Percentiles rank a stretch among this genome's conserved stretches.
Evolutionary conservation across 2,888 invertebrate genomes (phyloP).

Genomic region (Stenodema calcarata): DNA sequence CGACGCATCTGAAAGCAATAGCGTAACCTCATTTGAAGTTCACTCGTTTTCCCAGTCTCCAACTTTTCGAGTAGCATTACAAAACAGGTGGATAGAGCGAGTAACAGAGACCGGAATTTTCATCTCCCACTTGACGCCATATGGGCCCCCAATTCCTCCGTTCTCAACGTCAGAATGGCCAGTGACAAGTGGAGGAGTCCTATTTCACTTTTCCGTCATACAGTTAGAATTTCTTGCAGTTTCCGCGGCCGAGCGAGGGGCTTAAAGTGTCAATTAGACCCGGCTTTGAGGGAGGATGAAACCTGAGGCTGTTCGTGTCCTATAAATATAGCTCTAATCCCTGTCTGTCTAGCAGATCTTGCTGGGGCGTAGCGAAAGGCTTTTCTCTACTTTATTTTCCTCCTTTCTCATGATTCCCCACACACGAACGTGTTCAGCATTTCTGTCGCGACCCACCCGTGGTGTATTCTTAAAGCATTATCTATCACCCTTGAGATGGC

Average conservation of each 20-base stretch:
- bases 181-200: not conserved
- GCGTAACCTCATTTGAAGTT: not conserved
- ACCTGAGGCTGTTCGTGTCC: not conserved
- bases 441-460: not conserved
- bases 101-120: no score
- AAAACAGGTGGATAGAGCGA: no score
- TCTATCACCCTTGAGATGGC: no score
- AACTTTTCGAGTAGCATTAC: no score
- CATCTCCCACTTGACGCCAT: no score
- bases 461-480: not conserved
- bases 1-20: not conserved
- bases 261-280: conserved; percentile 5
- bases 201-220: not conserved
- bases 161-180: not conserved
- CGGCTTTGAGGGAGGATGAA: not conserved
- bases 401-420: not conserved
- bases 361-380: not conserved
- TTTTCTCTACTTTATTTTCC: not conserved
- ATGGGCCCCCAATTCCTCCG: not conserved
- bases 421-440: not conserved
- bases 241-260: not conserved
- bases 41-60: not conserved
- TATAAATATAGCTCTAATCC: conserved; percentile 19
- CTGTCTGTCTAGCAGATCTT: not conserved
- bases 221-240: not conserved